Evolutionary conservation across 2,888 invertebrate genomes (phyloP).

Genomic region (Malachius bipustulatus): DNA sequence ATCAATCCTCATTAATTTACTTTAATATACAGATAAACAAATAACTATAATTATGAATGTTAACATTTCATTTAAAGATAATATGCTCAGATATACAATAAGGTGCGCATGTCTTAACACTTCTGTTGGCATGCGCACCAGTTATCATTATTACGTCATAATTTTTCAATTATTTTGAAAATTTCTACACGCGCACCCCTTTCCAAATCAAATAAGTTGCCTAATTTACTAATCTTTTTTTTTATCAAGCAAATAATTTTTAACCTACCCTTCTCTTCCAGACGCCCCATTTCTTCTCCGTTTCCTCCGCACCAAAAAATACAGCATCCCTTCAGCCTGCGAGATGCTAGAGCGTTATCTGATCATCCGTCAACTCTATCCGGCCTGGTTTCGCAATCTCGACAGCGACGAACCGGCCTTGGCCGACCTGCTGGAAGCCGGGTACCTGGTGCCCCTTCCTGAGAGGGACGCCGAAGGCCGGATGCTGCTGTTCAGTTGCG

Average conservation of each 20-base stretch:
- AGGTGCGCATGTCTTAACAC: too few relatives aligned
- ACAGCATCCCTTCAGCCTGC: slow-evolving; percentile 73
- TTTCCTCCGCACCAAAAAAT: slow-evolving; percentile 79
- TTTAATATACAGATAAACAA: too few relatives aligned
- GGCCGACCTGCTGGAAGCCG: slow-evolving; percentile 67
- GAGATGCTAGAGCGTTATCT: slow-evolving; percentile 81
- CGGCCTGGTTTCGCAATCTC: slow-evolving; percentile 74
- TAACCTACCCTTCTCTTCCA: slow-evolving; percentile 27
- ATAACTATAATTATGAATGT: too few relatives aligned
- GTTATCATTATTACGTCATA: too few relatives aligned
- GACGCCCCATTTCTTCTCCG: slow-evolving; percentile 71
- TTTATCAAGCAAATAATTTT: background rate
- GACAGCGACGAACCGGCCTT: slow-evolving; percentile 70
- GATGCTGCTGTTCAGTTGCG: slow-evolving; percentile 66
- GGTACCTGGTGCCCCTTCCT: slow-evolving; percentile 62
- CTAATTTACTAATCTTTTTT: too few relatives aligned
- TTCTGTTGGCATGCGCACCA: too few relatives aligned
- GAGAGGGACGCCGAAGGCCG: slow-evolving; percentile 63
- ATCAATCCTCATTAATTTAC: too few relatives aligned
- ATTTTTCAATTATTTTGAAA: too few relatives aligned
- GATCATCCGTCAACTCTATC: slow-evolving; percentile 71
- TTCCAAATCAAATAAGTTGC: too few relatives aligned
- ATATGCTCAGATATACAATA: too few relatives aligned
- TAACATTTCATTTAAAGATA: too few relatives aligned
- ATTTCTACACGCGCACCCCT: too few relatives aligned